These are phyloP conservation scores for Boulengerochromis microlepis DNA, from an alignment of 2,113 vertebrate genomes.

Conservation along the genomic window DNA sequence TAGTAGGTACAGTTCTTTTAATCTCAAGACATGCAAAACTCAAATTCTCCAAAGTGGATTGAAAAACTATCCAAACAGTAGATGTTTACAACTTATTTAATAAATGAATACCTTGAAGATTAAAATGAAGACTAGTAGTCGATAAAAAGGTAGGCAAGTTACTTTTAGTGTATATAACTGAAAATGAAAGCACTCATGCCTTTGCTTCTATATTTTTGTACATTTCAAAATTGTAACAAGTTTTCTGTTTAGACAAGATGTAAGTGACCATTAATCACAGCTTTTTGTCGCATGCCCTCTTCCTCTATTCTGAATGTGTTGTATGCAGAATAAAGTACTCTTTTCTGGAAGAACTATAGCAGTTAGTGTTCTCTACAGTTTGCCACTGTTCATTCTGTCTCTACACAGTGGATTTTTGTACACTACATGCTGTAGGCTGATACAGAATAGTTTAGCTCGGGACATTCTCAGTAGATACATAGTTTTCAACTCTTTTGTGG, in stretches of 20 bases:
- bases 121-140: neutral
- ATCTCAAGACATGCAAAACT: neutral
- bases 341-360: neutral
- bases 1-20: neutral
- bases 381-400: neutral
- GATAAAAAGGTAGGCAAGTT: neutral
- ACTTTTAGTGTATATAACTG: neutral
- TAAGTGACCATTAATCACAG: neutral
- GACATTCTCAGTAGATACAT: neutral
- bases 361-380: neutral
- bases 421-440: neutral
- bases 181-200: neutral
- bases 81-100: neutral
- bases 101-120: neutral
- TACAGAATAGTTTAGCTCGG: neutral
- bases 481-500: neutral
- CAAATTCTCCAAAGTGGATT: neutral
- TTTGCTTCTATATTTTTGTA: neutral
- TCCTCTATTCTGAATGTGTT: neutral
- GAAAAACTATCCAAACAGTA: neutral
- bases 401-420: slow-evolving; percentile 8
- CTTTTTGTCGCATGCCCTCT: neutral
- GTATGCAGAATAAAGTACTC: neutral
- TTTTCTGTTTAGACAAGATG: neutral
- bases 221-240: neutral